Percentiles rank a stretch among this genome's conserved stretches.
Evolutionary conservation across 2,113 vertebrate genomes (phyloP).

Genomic region (Austrofundulus limnaeus): DNA sequence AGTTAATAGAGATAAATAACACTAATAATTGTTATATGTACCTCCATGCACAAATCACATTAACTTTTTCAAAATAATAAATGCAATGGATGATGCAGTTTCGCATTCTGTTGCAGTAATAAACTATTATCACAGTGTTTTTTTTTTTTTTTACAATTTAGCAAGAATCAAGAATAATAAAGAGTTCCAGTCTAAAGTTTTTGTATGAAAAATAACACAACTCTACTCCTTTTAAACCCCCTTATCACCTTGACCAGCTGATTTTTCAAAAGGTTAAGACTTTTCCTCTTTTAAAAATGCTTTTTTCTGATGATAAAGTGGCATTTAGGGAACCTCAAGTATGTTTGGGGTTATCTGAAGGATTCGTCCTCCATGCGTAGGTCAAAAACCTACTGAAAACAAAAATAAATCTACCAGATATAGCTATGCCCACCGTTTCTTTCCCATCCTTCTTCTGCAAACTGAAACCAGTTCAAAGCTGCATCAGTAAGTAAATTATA

Average conservation of each 20-base stretch:
- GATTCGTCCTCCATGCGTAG: constrained; percentile 12
- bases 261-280: neutral
- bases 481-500: too few relatives aligned
- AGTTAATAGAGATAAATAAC: too few relatives aligned
- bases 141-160: too few relatives aligned
- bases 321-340: constrained; percentile 6
- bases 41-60: too few relatives aligned
- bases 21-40: too few relatives aligned
- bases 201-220: neutral
- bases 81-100: too few relatives aligned
- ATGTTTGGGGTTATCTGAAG: neutral
- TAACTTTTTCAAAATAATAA: neutral
- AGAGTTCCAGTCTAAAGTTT: neutral
- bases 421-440: neutral
- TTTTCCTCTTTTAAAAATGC: neutral
- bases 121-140: too few relatives aligned
- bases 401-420: constrained; percentile 48
- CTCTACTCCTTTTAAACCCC: neutral
- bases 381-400: constrained; percentile 27
- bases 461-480: too few relatives aligned
- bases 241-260: neutral
- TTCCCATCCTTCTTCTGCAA: neutral
- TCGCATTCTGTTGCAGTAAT: too few relatives aligned
- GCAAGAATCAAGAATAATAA: too few relatives aligned
- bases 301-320: constrained; percentile 22